These are phyloP conservation scores for Melitaea cinxia DNA, from an alignment of 1,140 invertebrate species.

Conservation along the genomic window DNA sequence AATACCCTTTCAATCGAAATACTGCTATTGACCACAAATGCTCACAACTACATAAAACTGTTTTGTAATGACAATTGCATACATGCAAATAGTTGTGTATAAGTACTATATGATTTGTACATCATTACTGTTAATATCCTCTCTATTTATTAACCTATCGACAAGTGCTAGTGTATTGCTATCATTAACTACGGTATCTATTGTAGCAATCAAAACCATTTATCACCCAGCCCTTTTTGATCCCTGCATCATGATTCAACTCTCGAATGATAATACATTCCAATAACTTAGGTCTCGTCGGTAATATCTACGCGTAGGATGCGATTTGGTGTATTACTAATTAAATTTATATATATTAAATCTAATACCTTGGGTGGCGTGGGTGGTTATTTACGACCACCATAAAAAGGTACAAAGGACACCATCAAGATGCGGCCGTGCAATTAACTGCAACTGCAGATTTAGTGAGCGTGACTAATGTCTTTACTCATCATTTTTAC, in stretches of 20 bases:
- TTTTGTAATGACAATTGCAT: too few species aligned
- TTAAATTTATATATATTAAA: conserved; percentile 55
- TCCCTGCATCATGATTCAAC: conserved; percentile 18
- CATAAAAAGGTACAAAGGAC: conserved; percentile 63
- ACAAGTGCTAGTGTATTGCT: conserved; percentile 4
- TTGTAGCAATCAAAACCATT: conserved; percentile 20
- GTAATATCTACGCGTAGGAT: conserved; percentile 19
- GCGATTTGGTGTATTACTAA: conserved; percentile 36
- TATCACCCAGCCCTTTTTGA: conserved; percentile 16
- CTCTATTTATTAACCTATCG: conserved; percentile 11
- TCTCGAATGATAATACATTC: conserved; percentile 19
- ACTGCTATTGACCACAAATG: too few species aligned
- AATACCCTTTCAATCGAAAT: too few species aligned
- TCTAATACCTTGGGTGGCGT: conserved; percentile 39
- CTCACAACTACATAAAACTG: too few species aligned
- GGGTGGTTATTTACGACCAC: conserved; percentile 59
- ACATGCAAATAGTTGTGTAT: too few species aligned
- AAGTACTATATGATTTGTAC: background rate
- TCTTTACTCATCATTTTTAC: conserved; percentile 42
- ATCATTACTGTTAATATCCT: background rate
- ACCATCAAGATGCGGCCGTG: conserved; percentile 47
- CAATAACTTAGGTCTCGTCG: conserved; percentile 12
- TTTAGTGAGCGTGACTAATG: conserved; percentile 41
- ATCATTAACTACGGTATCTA: conserved; percentile 10
- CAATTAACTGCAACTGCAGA: conserved; percentile 43